Evolutionary conservation across 1,140 invertebrate species (phyloP).

Genomic region (Maniola jurtina): DNA sequence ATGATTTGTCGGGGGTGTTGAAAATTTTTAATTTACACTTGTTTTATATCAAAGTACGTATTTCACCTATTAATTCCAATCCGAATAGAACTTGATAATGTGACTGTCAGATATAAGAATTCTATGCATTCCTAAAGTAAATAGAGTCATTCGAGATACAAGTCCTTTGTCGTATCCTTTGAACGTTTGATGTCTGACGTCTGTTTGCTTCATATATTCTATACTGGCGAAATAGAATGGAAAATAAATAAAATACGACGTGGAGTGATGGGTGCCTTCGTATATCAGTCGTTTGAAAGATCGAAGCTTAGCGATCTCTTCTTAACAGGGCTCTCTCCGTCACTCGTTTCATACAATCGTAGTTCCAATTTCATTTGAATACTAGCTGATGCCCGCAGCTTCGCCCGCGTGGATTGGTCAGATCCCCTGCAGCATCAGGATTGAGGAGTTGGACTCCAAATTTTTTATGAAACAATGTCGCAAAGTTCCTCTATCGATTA

Average conservation of each 20-base stretch:
- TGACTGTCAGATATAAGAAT: not conserved
- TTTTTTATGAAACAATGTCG: too few species aligned
- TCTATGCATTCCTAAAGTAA: conserved; percentile 6
- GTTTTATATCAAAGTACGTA: not conserved
- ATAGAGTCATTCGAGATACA: not conserved
- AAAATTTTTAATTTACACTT: too few species aligned
- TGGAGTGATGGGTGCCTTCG: not conserved
- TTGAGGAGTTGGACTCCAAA: too few species aligned
- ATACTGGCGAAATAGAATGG: conserved; percentile 7
- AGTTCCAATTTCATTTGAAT: too few species aligned
- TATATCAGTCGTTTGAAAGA: not conserved
- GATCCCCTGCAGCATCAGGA: too few species aligned
- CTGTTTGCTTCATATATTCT: conserved; percentile 14
- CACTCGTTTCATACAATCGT: too few species aligned
- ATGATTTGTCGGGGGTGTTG: too few species aligned
- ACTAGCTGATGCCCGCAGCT: too few species aligned
- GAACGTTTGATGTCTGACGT: conserved; percentile 13
- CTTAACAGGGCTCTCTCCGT: too few species aligned
- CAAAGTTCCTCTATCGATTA: too few species aligned
- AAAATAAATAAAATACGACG: conserved; percentile 23
- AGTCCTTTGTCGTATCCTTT: conserved; percentile 20
- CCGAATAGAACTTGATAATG: not conserved
- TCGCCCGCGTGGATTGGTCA: too few species aligned
- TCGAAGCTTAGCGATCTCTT: too few species aligned
- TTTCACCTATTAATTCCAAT: not conserved